Evolutionary conservation across 2,113 vertebrate genomes (phyloP).

Genomic region (Pygoscelis antarcticus): DNA sequence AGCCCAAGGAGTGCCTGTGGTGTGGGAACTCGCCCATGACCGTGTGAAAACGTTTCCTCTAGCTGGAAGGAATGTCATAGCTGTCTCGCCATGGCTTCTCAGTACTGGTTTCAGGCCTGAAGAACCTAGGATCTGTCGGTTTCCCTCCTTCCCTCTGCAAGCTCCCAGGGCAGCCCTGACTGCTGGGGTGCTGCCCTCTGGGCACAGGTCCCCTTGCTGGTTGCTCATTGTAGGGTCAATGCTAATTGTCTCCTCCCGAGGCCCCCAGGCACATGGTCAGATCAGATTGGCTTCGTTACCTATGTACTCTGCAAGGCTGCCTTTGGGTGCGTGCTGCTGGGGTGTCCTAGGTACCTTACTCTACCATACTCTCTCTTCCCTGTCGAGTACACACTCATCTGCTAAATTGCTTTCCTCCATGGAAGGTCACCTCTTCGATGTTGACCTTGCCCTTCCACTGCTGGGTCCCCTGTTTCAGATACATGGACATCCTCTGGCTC

Average conservation of each 20-base stretch:
- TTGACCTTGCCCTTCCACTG: background rate
- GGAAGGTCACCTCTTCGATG: background rate
- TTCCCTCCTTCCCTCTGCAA: background rate
- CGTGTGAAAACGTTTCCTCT: background rate
- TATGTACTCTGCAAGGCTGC: background rate
- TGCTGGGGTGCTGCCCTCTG: rapidly evolving
- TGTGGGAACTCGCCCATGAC: rapidly evolving
- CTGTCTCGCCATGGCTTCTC: background rate
- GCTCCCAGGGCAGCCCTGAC: background rate
- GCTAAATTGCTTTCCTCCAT: background rate
- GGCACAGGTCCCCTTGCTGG: background rate
- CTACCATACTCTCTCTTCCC: background rate
- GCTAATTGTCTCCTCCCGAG: background rate
- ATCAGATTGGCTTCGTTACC: background rate
- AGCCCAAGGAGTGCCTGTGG: background rate
- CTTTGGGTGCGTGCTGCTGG: background rate
- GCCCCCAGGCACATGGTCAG: background rate
- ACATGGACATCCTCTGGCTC: background rate
- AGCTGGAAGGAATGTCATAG: background rate
- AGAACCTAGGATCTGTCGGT: background rate
- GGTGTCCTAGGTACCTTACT: background rate
- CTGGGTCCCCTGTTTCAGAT: background rate
- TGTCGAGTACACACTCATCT: background rate
- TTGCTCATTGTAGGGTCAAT: background rate
- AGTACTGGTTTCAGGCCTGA: background rate